These are phyloP conservation scores for Pitangus sulphuratus DNA, from an alignment of 2,797 vertebrate genomes.

Conservation along the genomic window DNA sequence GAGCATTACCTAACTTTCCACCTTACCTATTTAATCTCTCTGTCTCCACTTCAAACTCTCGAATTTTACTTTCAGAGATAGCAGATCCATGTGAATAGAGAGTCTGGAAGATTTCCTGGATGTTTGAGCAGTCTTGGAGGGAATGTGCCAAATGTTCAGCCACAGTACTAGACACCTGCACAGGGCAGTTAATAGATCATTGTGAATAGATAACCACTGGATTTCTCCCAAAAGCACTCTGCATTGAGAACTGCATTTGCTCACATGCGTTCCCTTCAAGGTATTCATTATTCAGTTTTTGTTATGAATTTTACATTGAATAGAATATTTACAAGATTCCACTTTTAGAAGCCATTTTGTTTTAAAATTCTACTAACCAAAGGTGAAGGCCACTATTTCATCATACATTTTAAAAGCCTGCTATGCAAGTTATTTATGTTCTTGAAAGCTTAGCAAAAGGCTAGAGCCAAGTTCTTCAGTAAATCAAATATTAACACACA, in stretches of 20 bases:
- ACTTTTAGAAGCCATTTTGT: not conserved
- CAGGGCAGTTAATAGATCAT: not conserved
- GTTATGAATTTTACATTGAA: not conserved
- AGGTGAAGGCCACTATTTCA: not conserved
- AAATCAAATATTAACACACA: not conserved
- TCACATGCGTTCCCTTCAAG: not conserved
- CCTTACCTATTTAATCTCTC: conserved; percentile 87
- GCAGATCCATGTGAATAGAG: conserved; percentile 88
- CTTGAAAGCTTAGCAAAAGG: not conserved
- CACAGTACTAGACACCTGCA: conserved; percentile 86
- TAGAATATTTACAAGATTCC: not conserved
- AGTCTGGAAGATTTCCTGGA: conserved; percentile 90
- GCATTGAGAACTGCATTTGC: not conserved
- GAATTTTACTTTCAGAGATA: conserved; percentile 88
- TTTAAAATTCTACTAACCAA: not conserved
- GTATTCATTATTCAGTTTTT: not conserved
- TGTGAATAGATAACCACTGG: not conserved
- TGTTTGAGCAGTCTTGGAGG: conserved; percentile 89
- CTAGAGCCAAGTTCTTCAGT: not conserved
- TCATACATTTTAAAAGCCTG: not conserved
- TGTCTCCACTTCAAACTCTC: conserved; percentile 89
- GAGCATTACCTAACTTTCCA: not conserved
- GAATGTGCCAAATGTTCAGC: conserved; percentile 88
- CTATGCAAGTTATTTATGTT: not conserved
- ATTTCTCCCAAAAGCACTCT: not conserved